A percentile compares a stretch with the other conserved stretches of the same genome.
These are phyloP conservation scores for Halictus rubicundus DNA, from an alignment of 1,140 invertebrate genomes.

Conservation along the genomic window DNA sequence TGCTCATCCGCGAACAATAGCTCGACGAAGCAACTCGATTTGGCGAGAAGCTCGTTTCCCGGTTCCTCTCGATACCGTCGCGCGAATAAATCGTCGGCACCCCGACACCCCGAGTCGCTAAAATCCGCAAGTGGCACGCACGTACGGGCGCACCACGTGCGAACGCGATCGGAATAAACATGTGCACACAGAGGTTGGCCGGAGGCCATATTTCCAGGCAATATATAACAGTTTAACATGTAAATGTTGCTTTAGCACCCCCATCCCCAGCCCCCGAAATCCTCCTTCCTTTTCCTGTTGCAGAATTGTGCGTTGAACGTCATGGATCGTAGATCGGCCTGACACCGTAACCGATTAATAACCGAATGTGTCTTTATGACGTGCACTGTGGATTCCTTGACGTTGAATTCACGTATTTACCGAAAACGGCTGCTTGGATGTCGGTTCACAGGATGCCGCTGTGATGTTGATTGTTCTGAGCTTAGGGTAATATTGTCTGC, in stretches of 20 bases:
- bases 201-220: not conserved
- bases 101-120: not conserved
- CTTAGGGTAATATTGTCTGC: too few relatives aligned
- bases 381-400: too few relatives aligned
- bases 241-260: slow-evolving; percentile 14
- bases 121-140: not conserved
- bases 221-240: slow-evolving; percentile 23
- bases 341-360: too few relatives aligned
- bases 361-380: too few relatives aligned
- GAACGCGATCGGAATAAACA: slow-evolving; percentile 20
- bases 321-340: too few relatives aligned
- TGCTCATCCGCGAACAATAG: not conserved
- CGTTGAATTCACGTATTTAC: too few relatives aligned
- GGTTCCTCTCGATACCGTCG: not conserved
- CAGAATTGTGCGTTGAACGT: not conserved
- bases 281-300: not conserved
- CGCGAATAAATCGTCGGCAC: not conserved
- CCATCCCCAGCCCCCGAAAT: too few relatives aligned
- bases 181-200: slow-evolving; percentile 10
- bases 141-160: not conserved
- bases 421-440: too few relatives aligned
- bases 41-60: not conserved
- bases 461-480: too few relatives aligned
- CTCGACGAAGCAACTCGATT: not conserved
- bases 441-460: too few relatives aligned